A percentile compares a stretch with the other conserved stretches of the same genome.
phyloP scores from a whole-genome alignment of 2,888 invertebrate species.

The Tachina grossa region DNA sequence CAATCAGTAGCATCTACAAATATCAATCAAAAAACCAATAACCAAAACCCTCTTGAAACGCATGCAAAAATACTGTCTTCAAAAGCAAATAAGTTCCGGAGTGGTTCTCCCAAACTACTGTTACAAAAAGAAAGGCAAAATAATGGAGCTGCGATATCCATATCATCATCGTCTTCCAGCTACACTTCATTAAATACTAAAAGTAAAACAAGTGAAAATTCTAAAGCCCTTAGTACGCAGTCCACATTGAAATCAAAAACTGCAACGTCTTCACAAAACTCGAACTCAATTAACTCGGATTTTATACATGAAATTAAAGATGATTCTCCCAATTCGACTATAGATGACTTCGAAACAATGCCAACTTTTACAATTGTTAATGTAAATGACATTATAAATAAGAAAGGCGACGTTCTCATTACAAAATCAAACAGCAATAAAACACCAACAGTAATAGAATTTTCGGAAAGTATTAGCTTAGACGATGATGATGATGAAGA shows the following conservation, averaged over 20 bases:
- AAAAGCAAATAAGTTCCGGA: conserved; percentile 16
- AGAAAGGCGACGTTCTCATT: conserved; percentile 80
- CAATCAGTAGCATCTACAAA: conserved; percentile 6
- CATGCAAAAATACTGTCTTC: conserved; percentile 48
- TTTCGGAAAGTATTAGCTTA: conserved; percentile 65
- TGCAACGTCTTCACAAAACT: conserved; percentile 10
- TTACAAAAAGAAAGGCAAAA: conserved; percentile 38
- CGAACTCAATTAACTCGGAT: conserved; percentile 4
- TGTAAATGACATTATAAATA: conserved; percentile 82
- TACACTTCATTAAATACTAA: conserved; percentile 11
- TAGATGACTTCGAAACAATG: conserved; percentile 80
- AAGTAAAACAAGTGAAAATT: conserved; percentile 29
- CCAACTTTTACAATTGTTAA: conserved; percentile 83
- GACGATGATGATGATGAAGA: conserved; percentile 65
- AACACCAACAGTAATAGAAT: conserved; percentile 49
- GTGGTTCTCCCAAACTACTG: conserved; percentile 38
- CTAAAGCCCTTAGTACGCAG: conserved; percentile 27
- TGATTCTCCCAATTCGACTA: conserved; percentile 71
- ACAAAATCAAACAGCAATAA: conserved; percentile 67
- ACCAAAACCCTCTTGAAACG: conserved; percentile 43
- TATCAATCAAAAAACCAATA: conserved; percentile 11
- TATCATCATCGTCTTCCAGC: conserved; percentile 15
- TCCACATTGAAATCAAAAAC: conserved; percentile 46
- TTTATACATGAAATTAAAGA: conserved; percentile 59
- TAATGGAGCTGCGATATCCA: conserved; percentile 11